These are phyloP conservation scores for Ellobius talpinus DNA, from an alignment of 2,113 vertebrate genomes.

Conservation along the genomic window DNA sequence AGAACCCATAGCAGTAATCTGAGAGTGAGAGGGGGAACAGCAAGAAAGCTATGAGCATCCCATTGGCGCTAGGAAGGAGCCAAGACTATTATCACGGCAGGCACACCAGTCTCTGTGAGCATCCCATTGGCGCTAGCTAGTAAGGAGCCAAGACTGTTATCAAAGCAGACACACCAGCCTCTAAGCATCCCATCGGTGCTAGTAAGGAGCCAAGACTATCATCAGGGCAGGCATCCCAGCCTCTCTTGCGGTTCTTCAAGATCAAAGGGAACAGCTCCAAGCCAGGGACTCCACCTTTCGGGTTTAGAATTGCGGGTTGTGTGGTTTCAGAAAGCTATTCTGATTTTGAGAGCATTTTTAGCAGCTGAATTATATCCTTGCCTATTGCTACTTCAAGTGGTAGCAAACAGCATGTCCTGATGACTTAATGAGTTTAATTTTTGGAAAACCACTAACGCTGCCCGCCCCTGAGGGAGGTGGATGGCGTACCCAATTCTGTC, in stretches of 20 bases:
- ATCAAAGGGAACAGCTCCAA: not conserved
- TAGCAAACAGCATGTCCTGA: not conserved
- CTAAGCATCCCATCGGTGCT: no score
- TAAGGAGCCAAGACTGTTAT: not conserved
- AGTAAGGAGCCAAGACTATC: not conserved
- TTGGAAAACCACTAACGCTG: constrained; percentile 6
- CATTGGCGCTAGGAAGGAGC: not conserved
- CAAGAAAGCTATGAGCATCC: not conserved
- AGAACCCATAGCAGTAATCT: not conserved
- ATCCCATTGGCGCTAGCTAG: not conserved
- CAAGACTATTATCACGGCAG: not conserved
- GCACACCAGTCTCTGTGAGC: not conserved
- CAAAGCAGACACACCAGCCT: not conserved
- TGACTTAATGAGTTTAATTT: constrained; percentile 10
- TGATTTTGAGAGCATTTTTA: constrained; percentile 44
- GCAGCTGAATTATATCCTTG: constrained; percentile 41
- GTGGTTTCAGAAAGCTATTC: constrained; percentile 16
- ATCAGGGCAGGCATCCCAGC: not conserved
- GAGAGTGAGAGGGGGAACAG: not conserved
- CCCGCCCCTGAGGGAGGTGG: not conserved
- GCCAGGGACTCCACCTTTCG: not conserved
- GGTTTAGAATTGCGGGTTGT: not conserved
- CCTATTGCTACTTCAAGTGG: not conserved
- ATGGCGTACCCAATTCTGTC: not conserved
- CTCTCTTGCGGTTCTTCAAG: not conserved